Conservation (phyloP, 2,888 invertebrate genomes). For the Phaonia tiefii region DNA sequence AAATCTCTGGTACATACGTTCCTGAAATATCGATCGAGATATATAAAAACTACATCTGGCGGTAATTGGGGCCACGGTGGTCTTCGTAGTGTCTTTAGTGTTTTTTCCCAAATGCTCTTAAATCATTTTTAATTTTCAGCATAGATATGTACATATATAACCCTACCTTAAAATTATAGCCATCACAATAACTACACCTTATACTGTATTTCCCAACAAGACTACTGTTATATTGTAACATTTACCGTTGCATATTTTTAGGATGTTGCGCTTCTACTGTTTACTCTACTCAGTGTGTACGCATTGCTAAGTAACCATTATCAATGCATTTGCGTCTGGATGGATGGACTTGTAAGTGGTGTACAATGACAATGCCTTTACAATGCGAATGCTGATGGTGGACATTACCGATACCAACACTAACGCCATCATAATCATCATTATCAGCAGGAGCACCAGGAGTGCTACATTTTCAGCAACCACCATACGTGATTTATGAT, state of each 20-base stretch:
- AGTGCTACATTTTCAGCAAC: background rate
- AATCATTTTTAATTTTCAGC: too few species aligned
- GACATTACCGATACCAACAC: background rate
- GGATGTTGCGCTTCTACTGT: conserved; percentile 17
- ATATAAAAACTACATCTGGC: too few species aligned
- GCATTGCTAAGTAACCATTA: conserved; percentile 34
- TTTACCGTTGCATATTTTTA: conserved; percentile 39
- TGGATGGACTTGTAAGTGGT: conserved; percentile 40
- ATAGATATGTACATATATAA: too few species aligned
- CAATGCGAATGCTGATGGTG: conserved; percentile 15
- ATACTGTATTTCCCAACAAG: background rate
- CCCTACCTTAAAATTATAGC: too few species aligned
- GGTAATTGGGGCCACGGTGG: too few species aligned
- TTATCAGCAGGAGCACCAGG: background rate
- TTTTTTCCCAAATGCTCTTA: too few species aligned
- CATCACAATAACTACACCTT: background rate
- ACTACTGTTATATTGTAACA: conserved; percentile 15
- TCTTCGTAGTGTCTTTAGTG: too few species aligned
- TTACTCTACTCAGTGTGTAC: background rate
- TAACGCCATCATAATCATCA: too few species aligned
- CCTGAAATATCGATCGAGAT: too few species aligned
- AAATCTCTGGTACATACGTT: too few species aligned
- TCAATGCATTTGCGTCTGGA: conserved; percentile 21
- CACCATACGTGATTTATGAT: conserved; percentile 52
- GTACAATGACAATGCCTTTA: conserved; percentile 42